Conservation (phyloP, 1,140 invertebrate species). For the Carposina sasakii region DNA sequence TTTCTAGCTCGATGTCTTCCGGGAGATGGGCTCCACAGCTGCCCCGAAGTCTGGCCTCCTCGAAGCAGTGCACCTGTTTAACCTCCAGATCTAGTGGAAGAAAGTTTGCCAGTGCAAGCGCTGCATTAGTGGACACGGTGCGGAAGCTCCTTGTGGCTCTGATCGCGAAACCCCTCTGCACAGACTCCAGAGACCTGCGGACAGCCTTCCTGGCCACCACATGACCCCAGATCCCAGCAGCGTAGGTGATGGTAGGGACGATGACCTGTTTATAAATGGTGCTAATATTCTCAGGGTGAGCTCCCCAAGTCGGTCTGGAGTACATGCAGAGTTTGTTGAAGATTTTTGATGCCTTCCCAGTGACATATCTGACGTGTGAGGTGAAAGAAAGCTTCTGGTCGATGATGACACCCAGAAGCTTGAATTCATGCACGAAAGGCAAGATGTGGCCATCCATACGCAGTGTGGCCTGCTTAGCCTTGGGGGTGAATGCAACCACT, state of each 20-base stretch:
- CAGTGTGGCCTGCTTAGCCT: not conserved
- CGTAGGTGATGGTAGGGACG: conserved; percentile 21
- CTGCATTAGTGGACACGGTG: not conserved
- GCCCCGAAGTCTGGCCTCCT: too few species aligned
- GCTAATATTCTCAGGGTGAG: conserved; percentile 15
- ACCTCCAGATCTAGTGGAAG: not conserved
- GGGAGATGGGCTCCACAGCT: too few species aligned
- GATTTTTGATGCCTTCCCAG: conserved; percentile 12
- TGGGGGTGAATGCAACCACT: conserved; percentile 14
- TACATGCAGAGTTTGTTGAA: conserved; percentile 13
- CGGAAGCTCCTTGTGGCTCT: conserved; percentile 2
- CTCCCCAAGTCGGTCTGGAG: conserved; percentile 20
- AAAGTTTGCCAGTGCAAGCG: not conserved
- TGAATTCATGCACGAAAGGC: too few species aligned
- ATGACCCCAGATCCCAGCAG: conserved; percentile 12
- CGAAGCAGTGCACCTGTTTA: too few species aligned
- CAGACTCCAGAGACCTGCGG: not conserved
- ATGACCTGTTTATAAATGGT: conserved; percentile 19
- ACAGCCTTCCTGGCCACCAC: too few species aligned
- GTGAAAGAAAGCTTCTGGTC: too few species aligned
- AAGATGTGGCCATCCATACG: not conserved
- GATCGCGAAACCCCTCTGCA: conserved; percentile 6
- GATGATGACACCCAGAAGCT: too few species aligned
- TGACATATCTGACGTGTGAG: conserved; percentile 8
- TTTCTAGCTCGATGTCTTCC: too few species aligned